A percentile compares a stretch with the other conserved stretches of the same genome.
These are phyloP conservation scores for Malurus alboscapulatus DNA, from an alignment of 2,113 vertebrate genomes.

Conservation along the genomic window DNA sequence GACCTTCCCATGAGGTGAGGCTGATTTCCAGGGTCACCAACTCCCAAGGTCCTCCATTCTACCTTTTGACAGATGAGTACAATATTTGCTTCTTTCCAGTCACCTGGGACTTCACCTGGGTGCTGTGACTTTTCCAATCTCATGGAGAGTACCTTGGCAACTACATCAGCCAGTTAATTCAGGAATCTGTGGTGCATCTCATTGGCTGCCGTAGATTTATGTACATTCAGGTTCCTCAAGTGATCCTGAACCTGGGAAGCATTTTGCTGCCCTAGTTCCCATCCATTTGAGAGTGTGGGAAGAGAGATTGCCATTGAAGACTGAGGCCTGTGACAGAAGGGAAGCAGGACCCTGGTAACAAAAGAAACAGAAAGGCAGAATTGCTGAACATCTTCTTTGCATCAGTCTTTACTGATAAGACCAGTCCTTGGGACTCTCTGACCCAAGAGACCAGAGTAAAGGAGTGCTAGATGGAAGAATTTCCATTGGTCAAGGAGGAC, in stretches of 20 bases:
- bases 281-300: not conserved
- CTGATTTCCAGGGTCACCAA: not conserved
- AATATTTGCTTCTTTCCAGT: not conserved
- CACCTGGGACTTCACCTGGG: not conserved
- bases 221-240: not conserved
- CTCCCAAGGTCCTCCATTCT: not conserved
- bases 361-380: rapidly evolving
- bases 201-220: no score
- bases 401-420: not conserved
- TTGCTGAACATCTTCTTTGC: not conserved
- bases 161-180: not conserved
- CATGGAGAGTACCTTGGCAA: not conserved
- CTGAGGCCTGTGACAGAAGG: not conserved
- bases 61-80: not conserved
- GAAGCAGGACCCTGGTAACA: no score
- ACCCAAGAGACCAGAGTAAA: not conserved
- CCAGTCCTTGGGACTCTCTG: not conserved
- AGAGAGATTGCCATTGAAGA: not conserved
- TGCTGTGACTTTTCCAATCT: not conserved
- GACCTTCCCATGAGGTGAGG: not conserved
- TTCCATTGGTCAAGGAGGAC: not conserved
- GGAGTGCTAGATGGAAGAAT: not conserved
- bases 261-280: not conserved
- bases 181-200: not conserved
- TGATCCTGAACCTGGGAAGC: not conserved